phyloP scores from a whole-genome alignment of 1,140 invertebrate genomes.

The Calephelis virginiensis region DNA sequence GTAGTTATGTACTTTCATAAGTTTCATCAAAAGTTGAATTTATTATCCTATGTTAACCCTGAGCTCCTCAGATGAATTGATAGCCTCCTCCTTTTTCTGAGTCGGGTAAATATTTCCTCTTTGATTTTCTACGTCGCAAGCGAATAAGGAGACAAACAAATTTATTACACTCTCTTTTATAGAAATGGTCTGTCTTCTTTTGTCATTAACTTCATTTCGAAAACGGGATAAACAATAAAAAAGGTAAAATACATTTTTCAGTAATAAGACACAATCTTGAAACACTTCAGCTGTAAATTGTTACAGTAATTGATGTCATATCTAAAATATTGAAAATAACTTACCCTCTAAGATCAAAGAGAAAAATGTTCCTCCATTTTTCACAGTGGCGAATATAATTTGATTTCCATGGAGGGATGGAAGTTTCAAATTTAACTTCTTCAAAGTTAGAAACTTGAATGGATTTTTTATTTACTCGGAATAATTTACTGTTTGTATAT shows the following conservation, averaged over 20 bases:
- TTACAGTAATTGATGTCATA: conserved; percentile 47
- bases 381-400: conserved; percentile 66
- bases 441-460: conserved; percentile 56
- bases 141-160: too few relatives aligned
- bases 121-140: too few relatives aligned
- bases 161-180: too few relatives aligned
- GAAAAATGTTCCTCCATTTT: conserved; percentile 60
- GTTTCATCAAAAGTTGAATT: too few relatives aligned
- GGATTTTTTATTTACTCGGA: conserved; percentile 61
- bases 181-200: too few relatives aligned
- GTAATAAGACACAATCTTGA: not conserved
- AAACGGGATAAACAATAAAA: too few relatives aligned
- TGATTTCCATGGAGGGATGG: conserved; percentile 62
- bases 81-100: too few relatives aligned
- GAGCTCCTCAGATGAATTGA: too few relatives aligned
- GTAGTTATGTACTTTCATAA: too few relatives aligned
- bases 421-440: conserved; percentile 61
- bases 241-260: not conserved
- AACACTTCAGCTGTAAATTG: not conserved
- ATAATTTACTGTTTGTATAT: conserved; percentile 57
- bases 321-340: conserved; percentile 50
- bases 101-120: too few relatives aligned
- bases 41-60: too few relatives aligned
- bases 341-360: conserved; percentile 61
- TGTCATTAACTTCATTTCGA: too few relatives aligned